These are phyloP conservation scores for Cristatella mucedo DNA, from an alignment of 2,888 invertebrate genomes.

Conservation along the genomic window DNA sequence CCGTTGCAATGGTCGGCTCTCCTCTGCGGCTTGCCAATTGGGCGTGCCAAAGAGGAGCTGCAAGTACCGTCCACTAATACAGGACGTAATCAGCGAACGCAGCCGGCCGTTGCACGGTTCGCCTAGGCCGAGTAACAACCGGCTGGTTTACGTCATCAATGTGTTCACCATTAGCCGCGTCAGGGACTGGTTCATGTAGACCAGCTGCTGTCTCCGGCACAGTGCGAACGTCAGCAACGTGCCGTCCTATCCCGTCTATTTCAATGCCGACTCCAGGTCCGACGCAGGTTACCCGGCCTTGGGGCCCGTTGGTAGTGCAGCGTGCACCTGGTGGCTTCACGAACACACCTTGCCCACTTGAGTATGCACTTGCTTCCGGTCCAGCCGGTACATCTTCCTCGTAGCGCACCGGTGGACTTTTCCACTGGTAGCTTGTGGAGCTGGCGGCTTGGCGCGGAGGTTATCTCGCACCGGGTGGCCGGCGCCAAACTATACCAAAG, in stretches of 20 bases:
- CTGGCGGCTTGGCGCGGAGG: too few relatives aligned
- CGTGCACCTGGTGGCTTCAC: slow-evolving; percentile 11
- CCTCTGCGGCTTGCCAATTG: too few relatives aligned
- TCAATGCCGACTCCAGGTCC: slow-evolving; percentile 1
- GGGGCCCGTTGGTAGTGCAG: slow-evolving; percentile 8
- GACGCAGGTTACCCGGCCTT: slow-evolving; percentile 4
- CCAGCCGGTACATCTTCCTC: background rate
- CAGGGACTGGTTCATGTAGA: background rate
- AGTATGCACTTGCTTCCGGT: background rate
- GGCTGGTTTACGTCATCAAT: background rate
- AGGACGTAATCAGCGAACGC: background rate
- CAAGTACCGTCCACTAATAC: too few relatives aligned
- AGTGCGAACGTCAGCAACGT: slow-evolving; percentile 10
- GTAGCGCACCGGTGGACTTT: background rate
- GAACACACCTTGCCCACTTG: background rate
- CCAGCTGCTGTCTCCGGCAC: too few relatives aligned
- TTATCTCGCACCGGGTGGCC: too few relatives aligned
- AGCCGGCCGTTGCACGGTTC: background rate
- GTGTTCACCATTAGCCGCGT: background rate
- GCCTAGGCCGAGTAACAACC: background rate
- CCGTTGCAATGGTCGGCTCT: too few relatives aligned
- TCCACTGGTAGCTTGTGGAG: too few relatives aligned
- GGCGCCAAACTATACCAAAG: slow-evolving; percentile 10
- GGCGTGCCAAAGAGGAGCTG: too few relatives aligned
- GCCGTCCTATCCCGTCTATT: slow-evolving; percentile 9